Base-by-base conservation (phyloP, 2,113 vertebrate genomes). In the Ifrita kowaldi region DNA sequence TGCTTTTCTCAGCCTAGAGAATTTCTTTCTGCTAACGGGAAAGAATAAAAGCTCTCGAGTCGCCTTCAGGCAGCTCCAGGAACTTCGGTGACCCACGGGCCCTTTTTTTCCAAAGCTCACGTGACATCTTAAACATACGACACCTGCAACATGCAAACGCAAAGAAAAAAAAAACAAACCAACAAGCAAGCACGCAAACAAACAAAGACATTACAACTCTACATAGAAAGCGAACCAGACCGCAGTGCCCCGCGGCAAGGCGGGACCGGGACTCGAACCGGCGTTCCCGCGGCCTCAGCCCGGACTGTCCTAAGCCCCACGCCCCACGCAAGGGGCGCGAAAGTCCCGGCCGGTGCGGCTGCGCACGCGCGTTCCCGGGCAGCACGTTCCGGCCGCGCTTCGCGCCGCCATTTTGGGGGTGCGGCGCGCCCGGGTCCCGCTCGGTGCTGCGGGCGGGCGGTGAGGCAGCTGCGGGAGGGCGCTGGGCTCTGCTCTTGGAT, bases 291-390 rank as follows among this genome's bases (percentile, higher is more conserved):
- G 1, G 1, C 1, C 14, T 12, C 17, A 11, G 8, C 7, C 24
- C 16, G 6, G 4, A 2, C 32, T 5, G 32, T 15, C 11, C 5
- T 1, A 3, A 20, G 3, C 5, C 10, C 5, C 33, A 0, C 1
- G 7, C 11, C 1, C 16, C 24, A 0, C 19, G 0, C 0, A 1
- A 0, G 14, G 1, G 24, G 19, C 3, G 3, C 2, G 2, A 3
- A 4, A 1, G 24, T 0, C 0, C 0, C 5, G 2, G 1, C 4
- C 1, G 4, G 6, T 0, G 39, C 1, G 4, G 0, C 4, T 4
- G 80, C 77, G 65, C 90, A 30, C n/a, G 97, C 49, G 83, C 35
- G 0, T 0, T 4, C 7, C 2, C 0, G 10, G 4, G 1, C 9
- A 1, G 26, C 68, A 33, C 15, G 77, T 11, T 39, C 1, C 5